Percentiles rank a stretch among this genome's conserved stretches.
Conservation (phyloP, 2,888 invertebrate genomes). For the Lasioglossum figueresi region DNA sequence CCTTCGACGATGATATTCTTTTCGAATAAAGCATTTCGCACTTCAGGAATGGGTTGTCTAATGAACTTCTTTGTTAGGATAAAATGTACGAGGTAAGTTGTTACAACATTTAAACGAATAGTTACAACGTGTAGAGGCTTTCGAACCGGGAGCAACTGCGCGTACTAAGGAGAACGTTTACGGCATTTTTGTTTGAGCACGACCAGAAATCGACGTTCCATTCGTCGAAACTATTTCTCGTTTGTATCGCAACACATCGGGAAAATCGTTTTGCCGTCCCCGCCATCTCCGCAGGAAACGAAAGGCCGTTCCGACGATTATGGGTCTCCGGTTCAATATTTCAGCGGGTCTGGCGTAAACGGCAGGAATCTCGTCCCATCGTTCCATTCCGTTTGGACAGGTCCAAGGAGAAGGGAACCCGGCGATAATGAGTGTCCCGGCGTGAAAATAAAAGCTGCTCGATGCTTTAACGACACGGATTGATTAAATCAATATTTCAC, state of each 20-base stretch:
- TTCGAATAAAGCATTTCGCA: no score
- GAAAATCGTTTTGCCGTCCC: not conserved
- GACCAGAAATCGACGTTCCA: not conserved
- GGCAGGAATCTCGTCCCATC: slow-evolving; percentile 7
- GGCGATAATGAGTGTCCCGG: slow-evolving; percentile 26
- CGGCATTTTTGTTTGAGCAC: not conserved
- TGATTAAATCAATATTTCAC: slow-evolving; percentile 60
- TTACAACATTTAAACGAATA: no score
- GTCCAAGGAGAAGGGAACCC: not conserved
- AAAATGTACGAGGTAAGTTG: not conserved
- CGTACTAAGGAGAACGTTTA: not conserved
- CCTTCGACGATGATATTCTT: no score
- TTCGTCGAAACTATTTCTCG: not conserved
- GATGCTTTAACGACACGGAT: slow-evolving; percentile 36
- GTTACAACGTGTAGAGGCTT: not conserved
- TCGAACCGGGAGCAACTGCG: not conserved
- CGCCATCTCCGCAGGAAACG: not conserved
- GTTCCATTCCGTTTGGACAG: slow-evolving; percentile 12
- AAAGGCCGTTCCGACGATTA: not conserved
- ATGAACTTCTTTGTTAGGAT: no score
- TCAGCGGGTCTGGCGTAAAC: slow-evolving; percentile 6
- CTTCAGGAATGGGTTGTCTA: no score
- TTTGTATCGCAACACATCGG: not conserved
- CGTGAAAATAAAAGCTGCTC: slow-evolving; percentile 35
- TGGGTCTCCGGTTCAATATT: not conserved